Evolutionary conservation across 2,797 vertebrate species (phyloP).

Genomic region (Sciurus vulgaris): DNA sequence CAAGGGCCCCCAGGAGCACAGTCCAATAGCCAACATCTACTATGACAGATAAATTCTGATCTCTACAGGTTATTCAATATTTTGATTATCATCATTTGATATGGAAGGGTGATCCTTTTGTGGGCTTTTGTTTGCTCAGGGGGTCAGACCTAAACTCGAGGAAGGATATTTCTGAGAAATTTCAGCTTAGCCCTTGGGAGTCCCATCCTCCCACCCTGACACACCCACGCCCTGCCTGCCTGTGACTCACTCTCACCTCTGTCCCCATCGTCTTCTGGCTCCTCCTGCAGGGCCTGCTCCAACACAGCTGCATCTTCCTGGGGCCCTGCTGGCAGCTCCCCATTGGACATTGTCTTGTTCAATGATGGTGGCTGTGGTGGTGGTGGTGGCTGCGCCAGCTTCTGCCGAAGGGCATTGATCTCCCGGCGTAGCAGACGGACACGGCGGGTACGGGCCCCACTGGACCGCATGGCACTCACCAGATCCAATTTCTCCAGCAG

Average conservation of each 20-base stretch:
- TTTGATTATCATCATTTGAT: background rate
- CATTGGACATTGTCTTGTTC: conserved; percentile 89
- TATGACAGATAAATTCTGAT: background rate
- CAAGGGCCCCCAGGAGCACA: background rate
- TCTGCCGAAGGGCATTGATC: conserved; percentile 94
- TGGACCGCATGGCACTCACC: conserved; percentile 94
- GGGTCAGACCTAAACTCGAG: background rate
- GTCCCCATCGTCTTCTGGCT: conserved; percentile 86
- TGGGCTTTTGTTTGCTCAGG: background rate
- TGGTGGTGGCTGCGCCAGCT: conserved; percentile 91
- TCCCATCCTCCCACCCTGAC: background rate
- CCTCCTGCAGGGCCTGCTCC: conserved; percentile 81
- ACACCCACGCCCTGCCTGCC: background rate
- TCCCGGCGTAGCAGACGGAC: conserved; percentile 94
- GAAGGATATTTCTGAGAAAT: background rate
- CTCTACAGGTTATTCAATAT: background rate
- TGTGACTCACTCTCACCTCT: conserved; percentile 86
- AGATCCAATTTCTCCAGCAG: conserved; percentile 97
- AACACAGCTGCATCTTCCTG: conserved; percentile 81
- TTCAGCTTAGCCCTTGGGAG: background rate
- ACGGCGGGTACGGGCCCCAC: conserved; percentile 95
- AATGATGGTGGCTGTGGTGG: conserved; percentile 87
- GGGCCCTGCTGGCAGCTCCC: conserved; percentile 85
- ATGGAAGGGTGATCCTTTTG: background rate
- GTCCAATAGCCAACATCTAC: background rate